Evolutionary conservation across 1,140 invertebrate species (phyloP).

Genomic region (Diorhabda sublineata): DNA sequence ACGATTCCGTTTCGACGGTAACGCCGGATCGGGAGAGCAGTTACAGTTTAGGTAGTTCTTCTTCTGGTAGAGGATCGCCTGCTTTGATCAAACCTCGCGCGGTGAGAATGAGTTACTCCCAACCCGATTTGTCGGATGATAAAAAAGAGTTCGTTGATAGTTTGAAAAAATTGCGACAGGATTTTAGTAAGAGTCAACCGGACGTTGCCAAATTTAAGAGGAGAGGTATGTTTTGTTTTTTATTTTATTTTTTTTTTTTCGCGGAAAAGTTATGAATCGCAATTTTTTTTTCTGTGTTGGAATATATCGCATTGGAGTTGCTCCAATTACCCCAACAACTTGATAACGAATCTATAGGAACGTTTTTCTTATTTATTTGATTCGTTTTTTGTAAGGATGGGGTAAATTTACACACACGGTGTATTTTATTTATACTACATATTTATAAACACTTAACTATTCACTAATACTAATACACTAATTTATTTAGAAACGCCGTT

Average conservation of each 20-base stretch:
- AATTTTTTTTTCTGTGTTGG: neutral
- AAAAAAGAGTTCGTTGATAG: slow-evolving; percentile 30
- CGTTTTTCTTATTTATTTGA: too few species aligned
- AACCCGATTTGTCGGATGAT: slow-evolving; percentile 32
- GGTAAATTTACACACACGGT: too few species aligned
- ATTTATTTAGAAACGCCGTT: too few species aligned
- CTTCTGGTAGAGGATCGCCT: slow-evolving; percentile 23
- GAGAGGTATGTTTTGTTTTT: slow-evolving; percentile 23
- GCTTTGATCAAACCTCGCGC: slow-evolving; percentile 22
- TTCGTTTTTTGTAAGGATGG: too few species aligned
- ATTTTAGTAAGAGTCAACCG: slow-evolving; percentile 33
- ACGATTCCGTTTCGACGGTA: slow-evolving; percentile 46
- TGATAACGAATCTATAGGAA: too few species aligned
- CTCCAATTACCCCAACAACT: too few species aligned
- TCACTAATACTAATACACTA: too few species aligned
- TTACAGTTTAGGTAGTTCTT: slow-evolving; percentile 29
- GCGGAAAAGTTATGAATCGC: neutral
- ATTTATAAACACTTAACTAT: too few species aligned
- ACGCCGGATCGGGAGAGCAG: slow-evolving; percentile 37
- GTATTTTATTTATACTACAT: too few species aligned
- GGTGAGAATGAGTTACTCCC: slow-evolving; percentile 24
- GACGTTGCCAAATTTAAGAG: slow-evolving; percentile 31
- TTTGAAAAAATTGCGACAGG: slow-evolving; percentile 27
- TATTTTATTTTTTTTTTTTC: neutral
- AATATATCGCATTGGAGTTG: too few species aligned